A percentile compares a stretch with the other conserved stretches of the same genome.
Evolutionary conservation across 2,888 invertebrate genomes (phyloP).

Genomic region (Ischnura elegans): DNA sequence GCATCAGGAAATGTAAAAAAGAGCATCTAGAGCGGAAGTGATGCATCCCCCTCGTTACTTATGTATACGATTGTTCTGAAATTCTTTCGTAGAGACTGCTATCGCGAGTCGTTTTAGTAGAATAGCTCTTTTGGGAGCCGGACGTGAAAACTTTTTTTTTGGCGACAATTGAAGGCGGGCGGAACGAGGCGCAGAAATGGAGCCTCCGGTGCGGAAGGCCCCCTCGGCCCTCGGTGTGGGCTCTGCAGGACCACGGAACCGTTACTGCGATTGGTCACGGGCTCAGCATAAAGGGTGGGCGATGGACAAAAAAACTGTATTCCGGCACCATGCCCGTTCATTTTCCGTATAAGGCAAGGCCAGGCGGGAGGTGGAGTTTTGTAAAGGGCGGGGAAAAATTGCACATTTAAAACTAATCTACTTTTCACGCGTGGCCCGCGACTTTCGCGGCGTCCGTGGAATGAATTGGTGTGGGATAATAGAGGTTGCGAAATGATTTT

Average conservation of each 20-base stretch:
- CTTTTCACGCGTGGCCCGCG: background rate
- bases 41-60: too few relatives aligned
- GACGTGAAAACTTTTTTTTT: too few relatives aligned
- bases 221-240: background rate
- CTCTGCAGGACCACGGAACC: too few relatives aligned
- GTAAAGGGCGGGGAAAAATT: background rate
- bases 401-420: background rate
- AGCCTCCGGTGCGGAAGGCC: background rate
- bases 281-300: background rate
- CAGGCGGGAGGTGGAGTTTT: background rate
- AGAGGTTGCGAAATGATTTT: constrained; percentile 6
- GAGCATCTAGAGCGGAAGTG: too few relatives aligned
- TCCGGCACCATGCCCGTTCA: constrained; percentile 17
- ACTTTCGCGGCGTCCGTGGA: background rate
- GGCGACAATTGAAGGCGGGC: background rate
- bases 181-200: background rate
- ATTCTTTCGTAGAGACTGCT: too few relatives aligned
- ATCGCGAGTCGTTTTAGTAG: too few relatives aligned
- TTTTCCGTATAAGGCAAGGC: background rate
- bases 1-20: too few relatives aligned
- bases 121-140: too few relatives aligned
- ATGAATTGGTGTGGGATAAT: background rate
- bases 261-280: background rate
- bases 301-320: background rate
- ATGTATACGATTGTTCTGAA: too few relatives aligned